Evolutionary conservation across 2,888 invertebrate genomes (phyloP).

Genomic region (Lepidocyrtoides sp.): DNA sequence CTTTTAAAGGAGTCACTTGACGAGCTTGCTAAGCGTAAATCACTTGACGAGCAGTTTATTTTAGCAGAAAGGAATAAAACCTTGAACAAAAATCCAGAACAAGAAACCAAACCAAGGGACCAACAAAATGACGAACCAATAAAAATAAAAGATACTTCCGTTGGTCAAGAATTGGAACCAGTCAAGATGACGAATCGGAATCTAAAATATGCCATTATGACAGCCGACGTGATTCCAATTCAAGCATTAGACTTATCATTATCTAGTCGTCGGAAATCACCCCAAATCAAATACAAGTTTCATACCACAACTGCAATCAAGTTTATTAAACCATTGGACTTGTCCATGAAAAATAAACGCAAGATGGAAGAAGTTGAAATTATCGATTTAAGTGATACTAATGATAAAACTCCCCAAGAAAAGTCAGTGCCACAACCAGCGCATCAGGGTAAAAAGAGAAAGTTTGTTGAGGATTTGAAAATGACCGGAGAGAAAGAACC

Average conservation of each 20-base stretch:
- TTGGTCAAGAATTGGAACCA: background rate
- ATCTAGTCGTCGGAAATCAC: background rate
- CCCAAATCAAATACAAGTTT: background rate
- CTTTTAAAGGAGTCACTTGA: too few relatives aligned
- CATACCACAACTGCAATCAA: constrained; percentile 26
- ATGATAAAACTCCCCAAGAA: background rate
- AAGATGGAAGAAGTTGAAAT: constrained; percentile 10
- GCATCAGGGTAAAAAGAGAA: constrained; percentile 3
- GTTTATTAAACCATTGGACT: constrained; percentile 72
- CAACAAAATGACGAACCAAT: background rate
- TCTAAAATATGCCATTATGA: constrained; percentile 29
- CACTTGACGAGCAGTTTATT: too few relatives aligned
- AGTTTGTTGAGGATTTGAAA: background rate
- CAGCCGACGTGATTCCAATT: background rate
- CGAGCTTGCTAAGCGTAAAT: too few relatives aligned
- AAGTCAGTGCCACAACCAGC: background rate
- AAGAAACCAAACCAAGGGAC: too few relatives aligned
- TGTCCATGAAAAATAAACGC: constrained; percentile 62
- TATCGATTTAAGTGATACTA: too few relatives aligned
- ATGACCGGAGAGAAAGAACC: too few relatives aligned
- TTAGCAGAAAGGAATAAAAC: background rate
- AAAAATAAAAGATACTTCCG: background rate
- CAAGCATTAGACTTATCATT: constrained; percentile 54
- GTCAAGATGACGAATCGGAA: too few relatives aligned
- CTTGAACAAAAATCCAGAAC: background rate